These are phyloP conservation scores for Atlantisia rogersi DNA, from an alignment of 2,113 vertebrate genomes.

Conservation along the genomic window DNA sequence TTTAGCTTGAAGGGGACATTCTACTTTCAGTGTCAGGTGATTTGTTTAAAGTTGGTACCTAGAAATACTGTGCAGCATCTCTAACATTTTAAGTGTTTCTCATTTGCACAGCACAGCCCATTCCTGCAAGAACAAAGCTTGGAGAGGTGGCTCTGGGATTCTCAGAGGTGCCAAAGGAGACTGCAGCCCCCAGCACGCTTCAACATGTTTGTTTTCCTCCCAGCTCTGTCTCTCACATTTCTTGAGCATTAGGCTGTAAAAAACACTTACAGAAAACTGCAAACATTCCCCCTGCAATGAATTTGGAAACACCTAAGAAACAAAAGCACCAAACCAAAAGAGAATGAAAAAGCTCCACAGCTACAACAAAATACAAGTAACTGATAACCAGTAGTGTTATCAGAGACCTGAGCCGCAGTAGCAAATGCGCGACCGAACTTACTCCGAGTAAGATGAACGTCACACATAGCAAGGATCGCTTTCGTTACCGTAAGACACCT, in stretches of 20 bases:
- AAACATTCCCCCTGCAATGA: background rate
- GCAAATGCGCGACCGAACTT: background rate
- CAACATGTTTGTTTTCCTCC: background rate
- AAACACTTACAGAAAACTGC: background rate
- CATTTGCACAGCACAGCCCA: background rate
- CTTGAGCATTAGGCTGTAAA: background rate
- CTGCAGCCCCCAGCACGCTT: background rate
- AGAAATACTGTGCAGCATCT: background rate
- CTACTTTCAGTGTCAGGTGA: background rate
- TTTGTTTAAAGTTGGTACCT: background rate
- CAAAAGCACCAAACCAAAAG: background rate
- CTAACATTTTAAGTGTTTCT: background rate
- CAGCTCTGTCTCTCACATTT: background rate
- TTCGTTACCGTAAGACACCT: fast-evolving
- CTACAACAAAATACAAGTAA: background rate
- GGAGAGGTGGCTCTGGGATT: background rate
- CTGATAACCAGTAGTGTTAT: fast-evolving
- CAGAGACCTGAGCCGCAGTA: background rate
- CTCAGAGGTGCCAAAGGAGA: background rate
- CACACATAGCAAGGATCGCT: background rate
- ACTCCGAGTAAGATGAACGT: background rate
- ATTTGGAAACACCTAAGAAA: background rate
- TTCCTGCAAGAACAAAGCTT: background rate
- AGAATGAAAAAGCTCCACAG: too few species aligned
- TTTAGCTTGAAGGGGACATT: background rate